Conservation (phyloP, 2,113 vertebrate genomes). For the Axis porcinus region DNA sequence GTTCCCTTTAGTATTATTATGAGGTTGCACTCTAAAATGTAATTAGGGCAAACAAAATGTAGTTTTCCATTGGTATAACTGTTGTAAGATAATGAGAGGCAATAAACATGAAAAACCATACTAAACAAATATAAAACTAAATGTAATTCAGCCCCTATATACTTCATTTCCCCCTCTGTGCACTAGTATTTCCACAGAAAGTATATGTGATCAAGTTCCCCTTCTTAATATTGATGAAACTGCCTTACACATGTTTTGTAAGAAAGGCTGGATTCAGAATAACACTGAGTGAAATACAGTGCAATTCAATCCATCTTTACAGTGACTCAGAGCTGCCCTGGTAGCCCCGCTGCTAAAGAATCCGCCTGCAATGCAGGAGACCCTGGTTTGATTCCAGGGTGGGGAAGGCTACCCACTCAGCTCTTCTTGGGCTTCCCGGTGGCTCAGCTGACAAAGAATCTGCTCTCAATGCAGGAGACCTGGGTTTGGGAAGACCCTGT, state of each 20-base stretch:
- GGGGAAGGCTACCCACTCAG: background rate
- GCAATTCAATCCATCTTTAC: background rate
- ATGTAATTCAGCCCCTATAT: background rate
- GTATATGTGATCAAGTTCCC: background rate
- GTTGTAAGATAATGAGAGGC: background rate
- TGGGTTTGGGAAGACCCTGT: background rate
- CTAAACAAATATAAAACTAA: background rate
- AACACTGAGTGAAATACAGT: background rate
- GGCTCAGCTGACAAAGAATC: background rate
- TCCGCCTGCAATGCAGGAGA: background rate
- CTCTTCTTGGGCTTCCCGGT: background rate
- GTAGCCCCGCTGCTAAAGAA: rapidly evolving
- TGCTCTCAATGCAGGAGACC: background rate
- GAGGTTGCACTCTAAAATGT: background rate
- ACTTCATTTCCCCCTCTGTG: background rate
- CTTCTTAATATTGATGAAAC: background rate
- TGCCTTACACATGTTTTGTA: background rate
- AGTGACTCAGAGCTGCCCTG: background rate
- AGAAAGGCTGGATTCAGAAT: background rate
- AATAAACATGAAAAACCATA: background rate
- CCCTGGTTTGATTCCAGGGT: background rate
- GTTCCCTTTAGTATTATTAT: background rate
- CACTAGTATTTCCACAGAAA: background rate
- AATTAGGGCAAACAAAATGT: background rate
- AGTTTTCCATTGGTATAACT: background rate